Percentiles rank a stretch among this genome's conserved stretches.
Evolutionary conservation across 2,797 vertebrate genomes (phyloP).

Genomic region (Aythya fuligula): DNA sequence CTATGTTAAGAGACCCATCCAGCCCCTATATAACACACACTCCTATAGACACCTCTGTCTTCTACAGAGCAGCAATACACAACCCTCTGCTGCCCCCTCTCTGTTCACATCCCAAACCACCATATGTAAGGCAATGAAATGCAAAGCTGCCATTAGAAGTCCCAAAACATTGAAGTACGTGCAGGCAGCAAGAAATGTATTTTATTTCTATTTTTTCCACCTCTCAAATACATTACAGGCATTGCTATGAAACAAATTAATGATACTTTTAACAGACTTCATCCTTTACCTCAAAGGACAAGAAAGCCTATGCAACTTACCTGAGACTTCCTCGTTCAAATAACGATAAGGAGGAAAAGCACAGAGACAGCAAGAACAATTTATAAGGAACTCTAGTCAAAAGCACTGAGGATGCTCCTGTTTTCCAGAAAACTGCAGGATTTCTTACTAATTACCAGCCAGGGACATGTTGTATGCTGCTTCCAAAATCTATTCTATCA

Average conservation of each 20-base stretch:
- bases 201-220: neutral
- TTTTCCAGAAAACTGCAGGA: conserved; percentile 56
- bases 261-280: neutral
- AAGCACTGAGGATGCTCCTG: conserved; percentile 37
- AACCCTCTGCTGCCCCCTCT: neutral
- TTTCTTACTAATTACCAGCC: conserved; percentile 63
- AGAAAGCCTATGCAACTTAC: conserved; percentile 46
- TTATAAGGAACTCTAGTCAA: neutral
- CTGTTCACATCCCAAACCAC: neutral
- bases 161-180: accelerated
- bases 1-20: neutral
- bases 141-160: neutral
- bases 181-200: neutral
- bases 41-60: neutral
- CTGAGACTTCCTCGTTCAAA: conserved; percentile 70
- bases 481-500: conserved; percentile 57
- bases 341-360: conserved; percentile 17
- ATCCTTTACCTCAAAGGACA: neutral
- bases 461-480: conserved; percentile 5
- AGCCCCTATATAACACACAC: neutral
- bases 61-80: neutral
- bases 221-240: neutral
- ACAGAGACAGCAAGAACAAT: conserved; percentile 36
- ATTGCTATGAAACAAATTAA: neutral
- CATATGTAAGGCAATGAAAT: accelerated